Evolutionary conservation across 2,888 invertebrate species (phyloP), one percentile per base, ranked within the genome.

Genomic region (Oligia latruncula): DNA sequence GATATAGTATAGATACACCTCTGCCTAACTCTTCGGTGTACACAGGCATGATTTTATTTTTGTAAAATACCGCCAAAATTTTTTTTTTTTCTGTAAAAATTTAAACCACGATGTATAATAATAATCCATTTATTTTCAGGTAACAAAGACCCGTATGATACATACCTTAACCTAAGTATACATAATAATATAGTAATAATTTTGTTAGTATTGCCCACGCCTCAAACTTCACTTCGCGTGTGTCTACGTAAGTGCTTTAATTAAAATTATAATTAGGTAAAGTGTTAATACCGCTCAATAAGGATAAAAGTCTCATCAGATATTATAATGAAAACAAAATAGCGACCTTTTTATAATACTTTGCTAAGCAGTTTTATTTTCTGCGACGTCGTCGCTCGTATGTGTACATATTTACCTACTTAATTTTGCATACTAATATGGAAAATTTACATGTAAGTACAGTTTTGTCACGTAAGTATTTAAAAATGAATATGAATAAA

Each of bases 301-400:
- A 13, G 29, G 17, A 74, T 65, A 71, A 71, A 77, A 72, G 58
- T 73, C 62, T 77, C 64, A 65, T 82, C 67, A 43, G 35, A 68
- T 58, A 73, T 73, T 75, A 60, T 77, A 86, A 86, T 86, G 80
- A 78, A 85, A 82, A 86, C 46, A 40, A 72, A 62, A 73, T 55
- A 62, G 46, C 29, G 67, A 65, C 74, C 70, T 73, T 77, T 85
- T 78, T 64, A 66, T 67, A 77, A 68, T 70, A 70, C 29, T 74
- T 74, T 49, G 40, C 23, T 46, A 55, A 74, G 71, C 74, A 74
- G 15, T 73, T 65, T 75, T 65, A 70, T 60, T 70, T 73, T 80
- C 43, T 58, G 70, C 49, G 52, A 46, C 52, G 58, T 71, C 20
- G 43, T 23, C 13, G 83, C 40, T 43, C 40, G 55, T 74, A 49